phyloP scores from a whole-genome alignment of 2,113 vertebrate species.

The Glaucomys volans region DNA sequence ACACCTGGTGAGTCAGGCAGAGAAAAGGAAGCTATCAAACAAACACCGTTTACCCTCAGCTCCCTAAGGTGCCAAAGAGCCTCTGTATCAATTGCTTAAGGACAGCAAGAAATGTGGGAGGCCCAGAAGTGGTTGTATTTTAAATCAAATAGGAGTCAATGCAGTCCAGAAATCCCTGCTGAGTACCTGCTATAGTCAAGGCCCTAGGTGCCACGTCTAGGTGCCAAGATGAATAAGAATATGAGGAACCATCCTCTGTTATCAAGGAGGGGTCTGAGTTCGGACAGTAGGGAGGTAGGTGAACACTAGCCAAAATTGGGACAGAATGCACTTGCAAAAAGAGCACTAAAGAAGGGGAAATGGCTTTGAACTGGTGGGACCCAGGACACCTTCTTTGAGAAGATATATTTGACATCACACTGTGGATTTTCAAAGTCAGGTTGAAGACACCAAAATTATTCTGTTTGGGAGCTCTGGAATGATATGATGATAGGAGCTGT shows the following conservation, averaged over 20 bases:
- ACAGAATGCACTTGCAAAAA: background rate
- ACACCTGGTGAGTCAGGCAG: background rate
- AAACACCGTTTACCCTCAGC: background rate
- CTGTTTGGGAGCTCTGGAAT: background rate
- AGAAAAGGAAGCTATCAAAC: fast-evolving
- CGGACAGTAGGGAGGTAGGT: background rate
- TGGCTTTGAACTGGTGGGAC: background rate
- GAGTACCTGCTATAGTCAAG: background rate
- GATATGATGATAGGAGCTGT: background rate
- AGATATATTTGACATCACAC: background rate
- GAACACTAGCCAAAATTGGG: background rate
- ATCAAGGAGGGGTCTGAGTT: background rate
- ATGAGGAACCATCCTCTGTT: background rate
- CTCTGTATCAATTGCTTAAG: background rate
- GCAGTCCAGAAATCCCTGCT: background rate
- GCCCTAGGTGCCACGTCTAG: background rate
- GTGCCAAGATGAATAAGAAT: background rate
- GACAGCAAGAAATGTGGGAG: background rate
- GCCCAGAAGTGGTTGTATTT: background rate
- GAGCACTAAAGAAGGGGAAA: background rate
- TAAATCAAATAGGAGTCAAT: background rate
- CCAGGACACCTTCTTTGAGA: background rate
- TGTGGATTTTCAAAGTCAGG: background rate
- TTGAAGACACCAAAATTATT: background rate
- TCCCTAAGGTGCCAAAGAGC: background rate